Base-by-base conservation (phyloP, 2,113 vertebrate genomes). In the Gambusia holbrooki region DNA sequence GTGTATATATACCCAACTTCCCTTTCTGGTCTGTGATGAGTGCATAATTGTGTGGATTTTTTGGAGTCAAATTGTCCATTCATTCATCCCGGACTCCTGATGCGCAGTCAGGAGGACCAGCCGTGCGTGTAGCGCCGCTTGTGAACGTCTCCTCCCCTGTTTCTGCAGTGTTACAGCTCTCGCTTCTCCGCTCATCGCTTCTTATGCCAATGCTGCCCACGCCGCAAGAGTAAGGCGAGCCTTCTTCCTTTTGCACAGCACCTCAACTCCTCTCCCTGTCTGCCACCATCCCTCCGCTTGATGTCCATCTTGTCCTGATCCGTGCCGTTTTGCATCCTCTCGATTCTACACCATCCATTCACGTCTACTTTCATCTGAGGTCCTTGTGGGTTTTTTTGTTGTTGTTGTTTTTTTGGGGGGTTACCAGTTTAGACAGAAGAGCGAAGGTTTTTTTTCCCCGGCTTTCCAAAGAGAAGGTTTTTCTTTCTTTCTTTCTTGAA, bases 131-230 rank as follows among this genome's bases (percentile, higher is more conserved):
- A 78, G 84, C 84, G 74, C 82, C 81, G 90, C 76, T 81, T 29
- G 40, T 78, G 79, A 80, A 85, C 90, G 90, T 90, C 90, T 90
- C 92, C 91, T 91, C 91, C 92, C 92, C 90, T 91, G 91, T 88
- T 87, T 90, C 92, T 92, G 92, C 92, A 89, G 92, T 91, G 85
- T 90, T 90, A 77, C 88, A 79, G 87, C 74, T 86, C 76, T 76
- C 76, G 69, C 79, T 81, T 80, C 82, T 83, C 45, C 86, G 82
- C 87, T 81, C 89, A 79, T 86, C 82, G 84, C 63, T 74, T 68
- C 83, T 84, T 80, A 79, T 86, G 88, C 87, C 88, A 91, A 79
- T 48, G 84, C 85, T 87, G 86, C 76, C 84, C 90, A 87, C 89
- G 84, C 82, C 75, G 79, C 86, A 68, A 88, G 83, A 92, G 89